Conservation (phyloP, 2,797 vertebrate species). For the Artibeus lituratus region DNA sequence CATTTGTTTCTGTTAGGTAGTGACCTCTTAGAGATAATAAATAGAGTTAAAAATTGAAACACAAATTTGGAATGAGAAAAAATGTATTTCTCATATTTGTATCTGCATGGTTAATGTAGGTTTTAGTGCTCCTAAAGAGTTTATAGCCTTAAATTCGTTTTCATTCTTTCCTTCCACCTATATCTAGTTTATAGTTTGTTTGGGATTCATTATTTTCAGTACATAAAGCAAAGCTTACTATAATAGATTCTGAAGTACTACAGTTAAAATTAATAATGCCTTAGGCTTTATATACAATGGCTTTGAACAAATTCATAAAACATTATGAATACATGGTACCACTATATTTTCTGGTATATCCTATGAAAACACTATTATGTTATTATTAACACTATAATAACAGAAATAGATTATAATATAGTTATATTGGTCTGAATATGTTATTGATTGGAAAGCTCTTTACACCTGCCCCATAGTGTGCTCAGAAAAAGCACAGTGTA, state of each 20-base stretch:
- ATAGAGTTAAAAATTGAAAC: neutral
- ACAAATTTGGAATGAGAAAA: neutral
- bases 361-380: neutral
- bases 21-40: neutral
- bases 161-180: neutral
- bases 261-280: neutral
- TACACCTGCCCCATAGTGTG: neutral
- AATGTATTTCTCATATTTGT: neutral
- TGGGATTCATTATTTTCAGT: neutral
- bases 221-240: neutral
- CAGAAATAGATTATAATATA: neutral
- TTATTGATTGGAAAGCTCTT: neutral
- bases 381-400: neutral
- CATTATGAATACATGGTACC: neutral
- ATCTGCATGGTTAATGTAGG: neutral
- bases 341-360: neutral
- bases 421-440: neutral
- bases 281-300: neutral
- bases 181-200: neutral
- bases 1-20: neutral
- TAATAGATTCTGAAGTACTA: neutral
- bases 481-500: neutral
- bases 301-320: constrained; percentile 14
- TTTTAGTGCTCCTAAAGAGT: neutral
- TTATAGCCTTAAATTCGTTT: neutral